phyloP scores from a whole-genome alignment of 2,888 invertebrate genomes.

The Alviniconcha strummeri region DNA sequence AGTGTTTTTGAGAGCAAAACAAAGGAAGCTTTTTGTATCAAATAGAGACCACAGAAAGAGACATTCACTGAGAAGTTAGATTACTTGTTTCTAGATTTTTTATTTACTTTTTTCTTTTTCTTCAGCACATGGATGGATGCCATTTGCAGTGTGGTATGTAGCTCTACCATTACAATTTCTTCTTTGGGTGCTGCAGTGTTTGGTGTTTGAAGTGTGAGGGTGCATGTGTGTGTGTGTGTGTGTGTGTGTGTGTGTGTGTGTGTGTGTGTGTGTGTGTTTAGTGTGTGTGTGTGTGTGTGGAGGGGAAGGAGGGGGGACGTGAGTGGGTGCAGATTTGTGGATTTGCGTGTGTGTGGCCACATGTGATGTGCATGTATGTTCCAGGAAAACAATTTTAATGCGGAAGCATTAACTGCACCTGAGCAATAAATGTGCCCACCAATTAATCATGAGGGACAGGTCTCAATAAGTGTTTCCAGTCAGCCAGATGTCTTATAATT shows the following conservation, averaged over 20 bases:
- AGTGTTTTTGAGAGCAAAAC: background rate
- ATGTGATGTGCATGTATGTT: background rate
- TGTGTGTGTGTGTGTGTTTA: background rate
- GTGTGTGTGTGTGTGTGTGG: background rate
- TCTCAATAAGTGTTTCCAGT: no score
- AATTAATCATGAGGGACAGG: no score
- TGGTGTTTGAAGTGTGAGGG: background rate
- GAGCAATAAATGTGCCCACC: no score
- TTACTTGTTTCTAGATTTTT: background rate
- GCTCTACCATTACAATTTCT: background rate
- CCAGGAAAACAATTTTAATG: no score
- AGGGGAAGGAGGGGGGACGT: background rate
- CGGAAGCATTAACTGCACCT: no score
- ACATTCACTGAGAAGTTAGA: no score
- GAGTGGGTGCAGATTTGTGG: background rate
- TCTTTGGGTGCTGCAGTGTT: background rate
- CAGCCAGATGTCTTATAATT: no score
- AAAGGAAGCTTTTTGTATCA: background rate
- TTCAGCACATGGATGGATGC: constrained; percentile 66
- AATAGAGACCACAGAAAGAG: no score
- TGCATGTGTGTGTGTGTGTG: background rate
- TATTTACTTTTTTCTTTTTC: constrained; percentile 7
- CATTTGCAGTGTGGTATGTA: constrained; percentile 64
- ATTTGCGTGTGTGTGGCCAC: background rate
- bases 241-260: constrained; percentile 5